phyloP scores from a whole-genome alignment of 2,888 invertebrate genomes.

The Rhagium mordax region DNA sequence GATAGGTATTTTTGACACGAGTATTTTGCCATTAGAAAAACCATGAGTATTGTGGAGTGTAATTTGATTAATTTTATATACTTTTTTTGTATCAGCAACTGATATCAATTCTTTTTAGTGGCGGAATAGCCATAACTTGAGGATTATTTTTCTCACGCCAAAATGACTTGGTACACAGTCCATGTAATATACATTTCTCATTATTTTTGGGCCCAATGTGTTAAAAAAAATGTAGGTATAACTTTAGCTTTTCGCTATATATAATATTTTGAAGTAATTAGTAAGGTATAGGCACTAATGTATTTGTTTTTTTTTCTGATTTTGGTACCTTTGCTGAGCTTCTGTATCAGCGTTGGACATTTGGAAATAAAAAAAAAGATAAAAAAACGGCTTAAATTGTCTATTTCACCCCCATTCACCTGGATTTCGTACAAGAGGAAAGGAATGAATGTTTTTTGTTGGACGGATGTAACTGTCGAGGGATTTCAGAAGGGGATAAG shows the following conservation, averaged over 20 bases:
- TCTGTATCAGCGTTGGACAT: conserved; percentile 60
- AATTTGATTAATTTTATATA: not conserved
- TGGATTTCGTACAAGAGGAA: conserved; percentile 47
- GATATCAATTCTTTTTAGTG: not conserved
- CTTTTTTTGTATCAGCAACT: not conserved
- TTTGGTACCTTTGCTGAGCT: conserved; percentile 59
- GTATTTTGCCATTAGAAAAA: conserved; percentile 2
- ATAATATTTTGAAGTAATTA: conserved; percentile 1
- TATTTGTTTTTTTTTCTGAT: conserved; percentile 51
- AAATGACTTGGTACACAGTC: not conserved
- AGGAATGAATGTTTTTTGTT: conserved; percentile 49
- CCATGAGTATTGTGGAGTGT: no score
- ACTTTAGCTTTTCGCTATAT: not conserved
- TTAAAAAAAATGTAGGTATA: conserved; percentile 1
- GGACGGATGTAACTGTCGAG: conserved; percentile 44
- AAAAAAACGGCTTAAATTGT: conserved; percentile 45
- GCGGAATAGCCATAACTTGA: not conserved
- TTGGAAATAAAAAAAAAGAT: conserved; percentile 56
- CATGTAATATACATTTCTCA: not conserved
- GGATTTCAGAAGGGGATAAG: conserved; percentile 28
- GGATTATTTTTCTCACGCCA: not conserved
- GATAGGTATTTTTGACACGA: not conserved
- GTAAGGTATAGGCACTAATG: conserved; percentile 52
- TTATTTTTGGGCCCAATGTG: not conserved
- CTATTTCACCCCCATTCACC: conserved; percentile 40